These are phyloP conservation scores for Todiramphus chloris DNA, from an alignment of 2,113 vertebrate species.

Conservation along the genomic window DNA sequence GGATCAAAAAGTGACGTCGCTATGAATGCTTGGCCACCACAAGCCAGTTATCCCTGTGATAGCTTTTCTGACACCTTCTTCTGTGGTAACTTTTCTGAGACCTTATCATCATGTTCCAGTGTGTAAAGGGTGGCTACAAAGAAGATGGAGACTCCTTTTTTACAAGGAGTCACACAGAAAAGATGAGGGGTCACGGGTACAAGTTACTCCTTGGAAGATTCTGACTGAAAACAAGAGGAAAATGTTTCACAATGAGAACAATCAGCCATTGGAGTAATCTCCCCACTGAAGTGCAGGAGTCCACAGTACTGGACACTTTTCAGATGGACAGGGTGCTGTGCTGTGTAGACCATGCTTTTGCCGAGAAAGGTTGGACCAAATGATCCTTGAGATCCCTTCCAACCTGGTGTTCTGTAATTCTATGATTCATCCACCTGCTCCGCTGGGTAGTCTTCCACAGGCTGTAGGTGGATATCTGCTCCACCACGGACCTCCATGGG, in stretches of 20 bases:
- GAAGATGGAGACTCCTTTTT: not conserved
- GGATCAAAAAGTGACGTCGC: too few relatives aligned
- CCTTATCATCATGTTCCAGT: not conserved
- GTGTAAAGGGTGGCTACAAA: not conserved
- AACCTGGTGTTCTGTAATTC: not conserved
- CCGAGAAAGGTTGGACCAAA: not conserved
- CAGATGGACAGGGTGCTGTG: not conserved
- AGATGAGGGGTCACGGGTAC: not conserved
- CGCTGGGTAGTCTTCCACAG: rapidly evolving
- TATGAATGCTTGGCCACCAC: too few relatives aligned
- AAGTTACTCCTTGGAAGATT: not conserved
- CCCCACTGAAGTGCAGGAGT: not conserved
- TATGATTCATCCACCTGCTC: not conserved
- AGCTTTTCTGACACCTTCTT: too few relatives aligned
- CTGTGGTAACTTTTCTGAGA: too few relatives aligned
- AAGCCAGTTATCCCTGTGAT: too few relatives aligned
- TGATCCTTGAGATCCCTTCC: not conserved
- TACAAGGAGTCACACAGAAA: not conserved
- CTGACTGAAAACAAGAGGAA: not conserved
- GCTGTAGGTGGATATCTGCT: not conserved
- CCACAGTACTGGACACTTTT: not conserved
- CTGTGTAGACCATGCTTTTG: not conserved
- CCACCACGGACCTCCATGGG: rapidly evolving
- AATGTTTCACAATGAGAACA: not conserved
- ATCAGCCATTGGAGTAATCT: too few relatives aligned